These are phyloP conservation scores for Drosophila cardini DNA, from an alignment of 1,140 invertebrate genomes.

Conservation along the genomic window DNA sequence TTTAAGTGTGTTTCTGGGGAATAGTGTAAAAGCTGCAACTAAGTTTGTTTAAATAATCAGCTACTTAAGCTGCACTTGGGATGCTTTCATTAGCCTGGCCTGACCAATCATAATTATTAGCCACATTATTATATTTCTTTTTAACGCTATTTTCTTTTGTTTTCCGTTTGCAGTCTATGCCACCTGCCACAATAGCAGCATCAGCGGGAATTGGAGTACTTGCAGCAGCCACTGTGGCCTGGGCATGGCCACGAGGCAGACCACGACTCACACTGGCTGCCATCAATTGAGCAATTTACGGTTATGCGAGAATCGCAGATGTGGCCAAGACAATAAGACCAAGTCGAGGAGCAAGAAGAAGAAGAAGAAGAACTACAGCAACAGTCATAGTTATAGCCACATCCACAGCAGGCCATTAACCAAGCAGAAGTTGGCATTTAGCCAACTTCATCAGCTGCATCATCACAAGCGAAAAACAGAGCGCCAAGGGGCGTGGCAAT, in stretches of 20 bases:
- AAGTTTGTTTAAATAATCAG: background rate
- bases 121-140: conserved; percentile 19
- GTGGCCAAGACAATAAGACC: conserved; percentile 71
- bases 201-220: conserved; percentile 86
- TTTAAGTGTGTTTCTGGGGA: background rate
- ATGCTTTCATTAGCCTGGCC: conserved; percentile 30
- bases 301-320: conserved; percentile 86
- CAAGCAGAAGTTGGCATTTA: conserved; percentile 44
- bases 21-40: background rate
- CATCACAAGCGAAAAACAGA: conserved; percentile 22
- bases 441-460: conserved; percentile 54
- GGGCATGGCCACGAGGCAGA: conserved; percentile 87
- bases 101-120: conserved; percentile 43
- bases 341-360: too few species aligned
- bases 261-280: conserved; percentile 87
- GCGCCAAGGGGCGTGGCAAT: background rate
- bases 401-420: conserved; percentile 47
- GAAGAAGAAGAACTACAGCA: background rate
- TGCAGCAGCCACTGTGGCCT: conserved; percentile 88
- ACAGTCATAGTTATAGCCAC: background rate
- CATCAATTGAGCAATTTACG: conserved; percentile 87
- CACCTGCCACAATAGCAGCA: conserved; percentile 84
- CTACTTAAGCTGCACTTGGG: background rate
- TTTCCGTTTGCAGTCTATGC: conserved; percentile 79
- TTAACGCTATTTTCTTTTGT: background rate